Percentiles rank a stretch among this genome's conserved stretches.
These are phyloP conservation scores for Netelia virgata DNA, from an alignment of 2,888 invertebrate species.

Conservation along the genomic window DNA sequence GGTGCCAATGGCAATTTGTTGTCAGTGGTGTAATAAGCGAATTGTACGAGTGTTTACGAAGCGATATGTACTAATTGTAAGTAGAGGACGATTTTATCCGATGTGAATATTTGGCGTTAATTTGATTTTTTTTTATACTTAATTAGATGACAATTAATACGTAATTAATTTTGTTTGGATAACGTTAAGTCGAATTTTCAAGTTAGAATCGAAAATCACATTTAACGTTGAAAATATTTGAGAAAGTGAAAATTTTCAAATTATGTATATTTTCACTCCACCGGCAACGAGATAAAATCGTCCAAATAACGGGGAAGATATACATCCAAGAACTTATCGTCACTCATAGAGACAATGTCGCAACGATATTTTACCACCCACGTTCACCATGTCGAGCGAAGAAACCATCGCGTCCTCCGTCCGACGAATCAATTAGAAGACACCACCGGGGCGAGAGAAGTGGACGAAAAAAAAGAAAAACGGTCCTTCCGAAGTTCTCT, in stretches of 20 bases:
- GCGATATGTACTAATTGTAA: neutral
- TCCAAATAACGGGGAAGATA: neutral
- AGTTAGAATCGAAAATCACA: neutral
- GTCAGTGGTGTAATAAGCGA: neutral
- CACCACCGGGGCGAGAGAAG: constrained; percentile 8
- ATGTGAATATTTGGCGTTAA: too few relatives aligned
- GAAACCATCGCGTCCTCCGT: neutral
- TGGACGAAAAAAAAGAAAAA: constrained; percentile 7
- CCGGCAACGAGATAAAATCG: neutral
- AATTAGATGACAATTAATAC: too few relatives aligned
- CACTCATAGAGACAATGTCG: constrained; percentile 47
- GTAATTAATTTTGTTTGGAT: neutral
- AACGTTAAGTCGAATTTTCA: neutral
- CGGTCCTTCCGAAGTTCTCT: constrained; percentile 2
- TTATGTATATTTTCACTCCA: neutral
- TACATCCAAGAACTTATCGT: constrained; percentile 24
- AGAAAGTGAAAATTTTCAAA: too few relatives aligned
- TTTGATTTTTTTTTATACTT: too few relatives aligned
- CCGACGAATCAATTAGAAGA: constrained; percentile 64
- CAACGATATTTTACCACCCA: constrained; percentile 32
- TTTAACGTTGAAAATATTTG: neutral
- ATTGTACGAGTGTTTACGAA: too few relatives aligned
- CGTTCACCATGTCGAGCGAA: too few relatives aligned
- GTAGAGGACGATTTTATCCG: neutral
- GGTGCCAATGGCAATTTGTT: neutral